Conservation (phyloP, 1,140 invertebrate genomes). For the Heliothis virescens region DNA sequence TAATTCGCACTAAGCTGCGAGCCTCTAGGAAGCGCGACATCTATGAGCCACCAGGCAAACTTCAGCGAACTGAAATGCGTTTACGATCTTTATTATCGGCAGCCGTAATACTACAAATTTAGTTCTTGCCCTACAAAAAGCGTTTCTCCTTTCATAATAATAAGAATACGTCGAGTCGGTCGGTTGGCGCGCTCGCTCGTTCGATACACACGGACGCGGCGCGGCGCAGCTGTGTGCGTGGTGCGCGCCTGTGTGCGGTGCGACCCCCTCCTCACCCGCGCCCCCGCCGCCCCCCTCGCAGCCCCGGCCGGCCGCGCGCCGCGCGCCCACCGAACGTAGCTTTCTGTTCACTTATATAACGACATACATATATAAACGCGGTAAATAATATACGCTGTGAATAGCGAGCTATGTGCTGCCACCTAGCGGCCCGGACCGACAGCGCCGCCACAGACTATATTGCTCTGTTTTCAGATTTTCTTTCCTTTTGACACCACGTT, state of each 20-base stretch:
- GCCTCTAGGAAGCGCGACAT: constrained; percentile 79
- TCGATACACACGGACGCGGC: constrained; percentile 74
- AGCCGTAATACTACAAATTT: constrained; percentile 84
- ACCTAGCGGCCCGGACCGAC: constrained; percentile 78
- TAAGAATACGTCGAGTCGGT: constrained; percentile 85
- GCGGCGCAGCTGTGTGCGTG: constrained; percentile 66
- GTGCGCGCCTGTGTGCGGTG: constrained; percentile 36
- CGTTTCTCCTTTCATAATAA: constrained; percentile 86
- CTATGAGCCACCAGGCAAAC: constrained; percentile 80
- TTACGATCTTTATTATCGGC: constrained; percentile 85
- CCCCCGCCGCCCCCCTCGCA: constrained; percentile 53
- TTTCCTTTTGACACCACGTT: constrained; percentile 56
- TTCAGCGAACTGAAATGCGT: constrained; percentile 83
- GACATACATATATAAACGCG: constrained; percentile 79
- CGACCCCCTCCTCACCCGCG: constrained; percentile 33
- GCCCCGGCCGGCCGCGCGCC: constrained; percentile 49
- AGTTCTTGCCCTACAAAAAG: constrained; percentile 86
- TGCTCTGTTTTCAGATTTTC: constrained; percentile 72
- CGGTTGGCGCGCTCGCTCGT: constrained; percentile 76
- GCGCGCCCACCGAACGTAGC: constrained; percentile 76
- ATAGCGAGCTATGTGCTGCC: constrained; percentile 84
- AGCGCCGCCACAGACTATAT: constrained; percentile 72
- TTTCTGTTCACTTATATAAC: constrained; percentile 86
- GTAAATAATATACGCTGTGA: constrained; percentile 84
- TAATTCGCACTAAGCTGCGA: constrained; percentile 57